Base-by-base conservation (phyloP, 2,888 invertebrate genomes). In the Thymelicus sylvestris region DNA sequence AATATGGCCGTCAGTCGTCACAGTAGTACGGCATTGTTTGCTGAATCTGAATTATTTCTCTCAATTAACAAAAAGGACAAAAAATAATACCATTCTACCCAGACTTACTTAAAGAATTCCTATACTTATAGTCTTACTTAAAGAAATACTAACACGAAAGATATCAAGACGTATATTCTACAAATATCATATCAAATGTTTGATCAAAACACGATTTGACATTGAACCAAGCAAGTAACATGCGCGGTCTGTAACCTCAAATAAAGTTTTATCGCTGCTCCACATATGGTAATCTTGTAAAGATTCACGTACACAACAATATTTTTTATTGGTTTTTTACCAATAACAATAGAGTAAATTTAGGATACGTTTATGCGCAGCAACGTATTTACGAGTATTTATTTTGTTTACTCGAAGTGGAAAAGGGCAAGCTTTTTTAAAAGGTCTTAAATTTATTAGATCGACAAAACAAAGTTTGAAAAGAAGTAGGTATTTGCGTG, bases 281-380 rank as follows among this genome's bases (percentile, higher is more conserved):
- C 68, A 68, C 68, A 68, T 68, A 68, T 68, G 68, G 68, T 63
- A 68, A 68, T 68, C 62, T n/a, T 44, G 52, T 68, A 63, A 68
- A 19, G 68, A 19, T 44, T 38, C 15, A 7, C 68, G 63, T n/a
- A 68, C 38, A 68, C 57, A 47, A 1, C 10, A 15, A 31, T 13
- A 24, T 38, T 66, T 41, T 59, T 59, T 38, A 59, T 59, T 39
- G n/a, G 52, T 19, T 19, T 15, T 15, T 15, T 15, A 50, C 15
- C 6, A 50, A 15, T 8, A 15, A 52, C 7, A 8, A 2, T 5
- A 10, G 8, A 6, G 10, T 24, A 10, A 24, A 55, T 24, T 24
- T 31, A 55, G 12, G 24, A 12, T 24, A 10, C 4, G 0, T 55
- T 24, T 48, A 12, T 13, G 3, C 3, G 48, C 48, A 48, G 13